phyloP scores from a whole-genome alignment of 2,113 vertebrate species.

The Caretta caretta region DNA sequence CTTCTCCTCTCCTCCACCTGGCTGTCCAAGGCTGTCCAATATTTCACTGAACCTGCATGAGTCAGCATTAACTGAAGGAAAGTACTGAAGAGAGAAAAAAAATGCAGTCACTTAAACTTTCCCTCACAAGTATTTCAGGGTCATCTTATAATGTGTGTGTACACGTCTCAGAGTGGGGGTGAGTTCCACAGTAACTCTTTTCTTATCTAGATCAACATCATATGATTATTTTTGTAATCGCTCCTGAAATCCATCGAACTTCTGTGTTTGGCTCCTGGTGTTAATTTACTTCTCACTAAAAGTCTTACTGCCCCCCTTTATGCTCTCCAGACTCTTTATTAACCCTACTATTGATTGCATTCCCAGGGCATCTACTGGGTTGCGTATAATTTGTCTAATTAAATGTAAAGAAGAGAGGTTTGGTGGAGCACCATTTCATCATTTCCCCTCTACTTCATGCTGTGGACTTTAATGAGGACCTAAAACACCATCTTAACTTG shows the following conservation, averaged over 20 bases:
- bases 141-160: neutral
- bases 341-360: conserved; percentile 64
- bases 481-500: conserved; percentile 79
- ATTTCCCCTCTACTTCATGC: conserved; percentile 75
- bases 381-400: conserved; percentile 82
- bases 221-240: conserved; percentile 11
- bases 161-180: neutral
- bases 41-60: conserved; percentile 64
- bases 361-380: conserved; percentile 74
- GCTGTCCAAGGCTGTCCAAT: conserved; percentile 19
- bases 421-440: conserved; percentile 75
- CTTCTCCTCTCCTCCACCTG: conserved; percentile 23
- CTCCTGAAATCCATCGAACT: conserved; percentile 49
- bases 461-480: conserved; percentile 82
- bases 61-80: conserved; percentile 73
- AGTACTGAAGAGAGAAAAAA: conserved; percentile 47
- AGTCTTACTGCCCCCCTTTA: conserved; percentile 27
- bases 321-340: conserved; percentile 37
- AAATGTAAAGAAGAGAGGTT: conserved; percentile 79
- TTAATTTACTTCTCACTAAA: conserved; percentile 51
- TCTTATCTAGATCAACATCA: conserved; percentile 2
- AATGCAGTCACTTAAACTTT: conserved; percentile 41
- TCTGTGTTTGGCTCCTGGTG: neutral
- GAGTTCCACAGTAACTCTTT: neutral
- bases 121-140: conserved; percentile 8